A percentile compares a stretch with the other conserved stretches of the same genome.
Evolutionary conservation across 2,888 invertebrate species (phyloP).

Genomic region (Epinotia bilunana): DNA sequence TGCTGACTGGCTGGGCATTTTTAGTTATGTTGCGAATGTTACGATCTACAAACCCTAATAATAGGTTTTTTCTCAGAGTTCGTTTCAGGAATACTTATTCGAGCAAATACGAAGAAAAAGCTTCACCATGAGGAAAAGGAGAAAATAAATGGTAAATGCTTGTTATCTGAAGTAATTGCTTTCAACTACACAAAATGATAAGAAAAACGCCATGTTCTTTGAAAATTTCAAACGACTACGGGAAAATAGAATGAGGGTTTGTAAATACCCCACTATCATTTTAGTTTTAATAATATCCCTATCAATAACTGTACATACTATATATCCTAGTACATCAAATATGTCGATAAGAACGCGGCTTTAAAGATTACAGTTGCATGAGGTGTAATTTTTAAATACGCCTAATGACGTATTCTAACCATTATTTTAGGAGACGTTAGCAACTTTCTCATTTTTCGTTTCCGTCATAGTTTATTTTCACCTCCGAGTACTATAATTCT

Average conservation of each 20-base stretch:
- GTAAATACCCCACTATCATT: no score
- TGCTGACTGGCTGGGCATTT: background rate
- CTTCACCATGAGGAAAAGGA: no score
- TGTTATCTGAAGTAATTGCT: no score
- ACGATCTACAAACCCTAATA: background rate
- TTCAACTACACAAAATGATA: background rate
- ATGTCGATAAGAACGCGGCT: background rate
- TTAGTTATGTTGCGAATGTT: background rate
- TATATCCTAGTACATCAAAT: no score
- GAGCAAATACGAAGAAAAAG: no score
- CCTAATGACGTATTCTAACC: conserved; percentile 1
- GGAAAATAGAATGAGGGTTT: no score
- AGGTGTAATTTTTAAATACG: background rate
- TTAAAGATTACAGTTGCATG: background rate
- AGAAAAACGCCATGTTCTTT: no score
- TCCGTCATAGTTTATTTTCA: background rate
- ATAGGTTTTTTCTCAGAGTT: background rate
- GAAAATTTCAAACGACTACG: no score
- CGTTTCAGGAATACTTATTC: background rate
- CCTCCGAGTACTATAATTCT: background rate
- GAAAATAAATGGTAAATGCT: no score
- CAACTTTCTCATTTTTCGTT: background rate
- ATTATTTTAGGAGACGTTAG: conserved; percentile 3
- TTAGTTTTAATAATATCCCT: no score
- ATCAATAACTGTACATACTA: no score